Percentiles rank a stretch among this genome's conserved stretches.
phyloP scores from a whole-genome alignment of 1,140 invertebrate species.

The Zeugodacus cucurbitae region DNA sequence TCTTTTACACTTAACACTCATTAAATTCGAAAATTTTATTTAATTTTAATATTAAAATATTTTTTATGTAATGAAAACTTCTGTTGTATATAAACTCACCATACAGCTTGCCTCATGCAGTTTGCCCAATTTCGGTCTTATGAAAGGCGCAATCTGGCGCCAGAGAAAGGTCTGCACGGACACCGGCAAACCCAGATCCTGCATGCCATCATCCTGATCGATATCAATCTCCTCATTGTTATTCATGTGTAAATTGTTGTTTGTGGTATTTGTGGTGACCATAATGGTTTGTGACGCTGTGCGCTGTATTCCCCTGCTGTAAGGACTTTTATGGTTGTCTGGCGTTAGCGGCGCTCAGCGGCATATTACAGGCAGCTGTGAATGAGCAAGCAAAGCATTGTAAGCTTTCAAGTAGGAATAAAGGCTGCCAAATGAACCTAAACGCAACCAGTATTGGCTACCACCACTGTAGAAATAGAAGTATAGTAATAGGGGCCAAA shows the following conservation, averaged over 20 bases:
- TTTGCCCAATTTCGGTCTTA: constrained; percentile 92
- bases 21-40: background rate
- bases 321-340: background rate
- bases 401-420: too few species aligned
- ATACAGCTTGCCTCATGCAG: constrained; percentile 96
- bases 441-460: too few species aligned
- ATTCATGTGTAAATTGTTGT: constrained; percentile 50
- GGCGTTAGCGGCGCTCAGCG: background rate
- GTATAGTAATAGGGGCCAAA: background rate
- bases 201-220: constrained; percentile 70
- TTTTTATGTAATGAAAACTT: background rate
- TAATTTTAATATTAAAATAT: background rate
- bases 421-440: too few species aligned
- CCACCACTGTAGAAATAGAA: too few species aligned
- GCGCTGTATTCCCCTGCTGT: background rate
- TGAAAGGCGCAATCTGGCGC: constrained; percentile 95
- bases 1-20: background rate
- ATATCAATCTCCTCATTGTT: constrained; percentile 66
- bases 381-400: background rate
- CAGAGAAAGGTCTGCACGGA: constrained; percentile 98
- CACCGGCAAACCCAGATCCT: constrained; percentile 88
- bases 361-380: constrained; percentile 1
- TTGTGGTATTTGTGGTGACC: constrained; percentile 62
- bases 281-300: constrained; percentile 57
- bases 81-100: constrained; percentile 73